Base-by-base conservation (phyloP, 2,888 invertebrate genomes). In the Caenorhabditis imperialis region DNA sequence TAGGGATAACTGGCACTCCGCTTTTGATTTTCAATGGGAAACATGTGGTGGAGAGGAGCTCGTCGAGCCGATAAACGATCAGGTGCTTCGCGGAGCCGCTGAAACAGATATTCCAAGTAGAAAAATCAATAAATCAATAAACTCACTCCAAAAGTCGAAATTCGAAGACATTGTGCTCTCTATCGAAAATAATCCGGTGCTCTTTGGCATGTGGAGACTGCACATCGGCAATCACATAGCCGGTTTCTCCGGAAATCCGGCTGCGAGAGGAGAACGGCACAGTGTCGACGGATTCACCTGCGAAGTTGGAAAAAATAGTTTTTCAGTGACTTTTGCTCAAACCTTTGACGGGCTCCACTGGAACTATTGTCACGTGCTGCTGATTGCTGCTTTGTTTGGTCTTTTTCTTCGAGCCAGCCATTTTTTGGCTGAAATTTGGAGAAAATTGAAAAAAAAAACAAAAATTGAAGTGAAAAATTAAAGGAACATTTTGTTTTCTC, bases 111-210 rank as follows among this genome's bases (percentile, higher is more conserved):
- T 30, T 30, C 7, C 10, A 30, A 30, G 10, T 30, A 30, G 30
- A 30, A 23, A n/a, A n/a, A 18, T 8, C 23, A 30, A 30, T 30
- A 23, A 53, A 30, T n/a, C n/a, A n/a, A 30, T 47, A 47, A 53
- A 74, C 81, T 25, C 16, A 85, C 83, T 81, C 79, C 7, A 83
- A 58, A 3, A 84, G 58, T 12, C 77, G 62, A 53, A 84, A 83
- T 25, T 79, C 78, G 65, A 83, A 81, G 22, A 78, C 65, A 51
- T 83, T 83, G 44, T 63, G 62, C 23, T 77, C 74, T 30, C 81
- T 60, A 50, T 84, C 81, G 33, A 85, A 84, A 7, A 80, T 60
- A 23, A 84, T 67, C 7, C 82, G 74, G 69, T 85, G 84, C 14
- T 76, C 45, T 48, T 83, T 84, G 4, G 80, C 81, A 54, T 83